These are phyloP conservation scores for Silurus meridionalis DNA, from an alignment of 2,113 vertebrate species.

Conservation along the genomic window DNA sequence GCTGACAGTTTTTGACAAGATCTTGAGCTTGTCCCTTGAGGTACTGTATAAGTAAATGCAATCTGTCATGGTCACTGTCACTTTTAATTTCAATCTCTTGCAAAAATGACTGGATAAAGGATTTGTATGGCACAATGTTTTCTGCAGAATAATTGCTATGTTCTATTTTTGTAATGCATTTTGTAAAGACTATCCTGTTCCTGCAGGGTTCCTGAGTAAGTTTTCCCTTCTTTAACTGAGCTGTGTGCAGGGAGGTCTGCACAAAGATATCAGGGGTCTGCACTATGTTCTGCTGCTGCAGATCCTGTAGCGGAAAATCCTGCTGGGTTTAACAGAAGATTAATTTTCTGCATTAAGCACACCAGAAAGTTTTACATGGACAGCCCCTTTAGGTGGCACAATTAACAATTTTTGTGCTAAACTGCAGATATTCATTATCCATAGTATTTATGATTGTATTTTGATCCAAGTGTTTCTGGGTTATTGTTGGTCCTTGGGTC, in stretches of 20 bases:
- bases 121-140: background rate
- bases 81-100: background rate
- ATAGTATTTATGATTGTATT: background rate
- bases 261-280: background rate
- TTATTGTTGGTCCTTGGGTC: background rate
- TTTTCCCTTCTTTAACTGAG: background rate
- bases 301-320: background rate
- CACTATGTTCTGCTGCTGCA: background rate
- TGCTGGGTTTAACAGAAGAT: background rate
- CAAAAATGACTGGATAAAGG: background rate
- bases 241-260: background rate
- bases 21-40: background rate
- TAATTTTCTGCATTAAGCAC: background rate
- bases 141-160: background rate
- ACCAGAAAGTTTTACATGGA: background rate
- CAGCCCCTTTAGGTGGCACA: background rate
- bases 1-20: background rate
- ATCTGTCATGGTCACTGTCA: background rate
- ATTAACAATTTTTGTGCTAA: background rate
- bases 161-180: background rate
- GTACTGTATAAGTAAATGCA: background rate
- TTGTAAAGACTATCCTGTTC: background rate
- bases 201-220: background rate
- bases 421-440: background rate
- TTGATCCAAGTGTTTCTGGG: background rate